Evolutionary conservation across 2,113 vertebrate genomes (phyloP).

Genomic region (Bostrychus sinensis): DNA sequence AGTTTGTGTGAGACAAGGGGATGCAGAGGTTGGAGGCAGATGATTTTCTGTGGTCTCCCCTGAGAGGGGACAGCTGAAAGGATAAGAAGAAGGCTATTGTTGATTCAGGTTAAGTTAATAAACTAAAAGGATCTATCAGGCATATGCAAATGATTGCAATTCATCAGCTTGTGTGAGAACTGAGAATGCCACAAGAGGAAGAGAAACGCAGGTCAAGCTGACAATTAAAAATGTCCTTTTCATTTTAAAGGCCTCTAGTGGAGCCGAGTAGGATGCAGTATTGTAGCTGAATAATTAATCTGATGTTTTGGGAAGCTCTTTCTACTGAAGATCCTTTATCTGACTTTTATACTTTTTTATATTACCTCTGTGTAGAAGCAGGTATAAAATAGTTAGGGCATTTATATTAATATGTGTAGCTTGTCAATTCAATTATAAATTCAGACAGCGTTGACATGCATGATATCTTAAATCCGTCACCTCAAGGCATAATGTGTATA

Average conservation of each 20-base stretch:
- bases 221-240: slow-evolving; percentile 60
- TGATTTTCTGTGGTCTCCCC: too few species aligned
- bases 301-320: slow-evolving; percentile 24
- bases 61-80: background rate
- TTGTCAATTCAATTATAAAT: slow-evolving; percentile 21
- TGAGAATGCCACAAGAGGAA: slow-evolving; percentile 16
- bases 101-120: slow-evolving; percentile 28
- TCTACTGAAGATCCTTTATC: slow-evolving; percentile 36
- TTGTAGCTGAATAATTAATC: slow-evolving; percentile 51
- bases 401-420: slow-evolving; percentile 39
- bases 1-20: background rate
- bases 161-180: slow-evolving; percentile 32
- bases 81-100: background rate
- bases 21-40: background rate
- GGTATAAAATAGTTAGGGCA: slow-evolving; percentile 31
- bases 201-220: slow-evolving; percentile 49
- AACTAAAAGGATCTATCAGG: slow-evolving; percentile 29
- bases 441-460: slow-evolving; percentile 22
- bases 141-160: slow-evolving; percentile 33
- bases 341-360: slow-evolving; percentile 21
- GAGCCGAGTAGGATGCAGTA: slow-evolving; percentile 49
- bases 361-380: slow-evolving; percentile 28
- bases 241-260: slow-evolving; percentile 52
- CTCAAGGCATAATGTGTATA: slow-evolving; percentile 14
- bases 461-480: slow-evolving; percentile 6